phyloP scores from a whole-genome alignment of 2,113 vertebrate genomes.

The Orycteropus afer region DNA sequence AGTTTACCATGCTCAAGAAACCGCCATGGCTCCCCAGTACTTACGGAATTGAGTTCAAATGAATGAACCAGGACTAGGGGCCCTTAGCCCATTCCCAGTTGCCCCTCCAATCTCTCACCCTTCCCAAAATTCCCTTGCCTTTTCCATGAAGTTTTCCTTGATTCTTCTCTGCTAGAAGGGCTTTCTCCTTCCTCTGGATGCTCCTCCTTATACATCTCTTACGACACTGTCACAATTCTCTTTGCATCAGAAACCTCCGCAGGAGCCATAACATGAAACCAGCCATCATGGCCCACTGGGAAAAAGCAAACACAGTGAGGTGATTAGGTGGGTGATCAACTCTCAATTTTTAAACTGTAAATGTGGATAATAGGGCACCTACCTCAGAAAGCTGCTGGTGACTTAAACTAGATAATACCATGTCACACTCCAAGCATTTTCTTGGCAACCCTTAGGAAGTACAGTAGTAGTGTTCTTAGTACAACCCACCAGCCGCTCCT shows the following conservation, averaged over 20 bases:
- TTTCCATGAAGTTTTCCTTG: neutral
- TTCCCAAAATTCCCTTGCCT: neutral
- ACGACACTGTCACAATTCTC: neutral
- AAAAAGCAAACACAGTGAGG: neutral
- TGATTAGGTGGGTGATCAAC: neutral
- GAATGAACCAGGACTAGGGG: neutral
- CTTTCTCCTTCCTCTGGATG: neutral
- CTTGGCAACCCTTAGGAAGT: rapidly evolving
- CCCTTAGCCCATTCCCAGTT: neutral
- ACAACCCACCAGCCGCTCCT: no score
- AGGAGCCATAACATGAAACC: neutral
- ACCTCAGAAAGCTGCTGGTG: neutral
- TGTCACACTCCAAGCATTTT: neutral
- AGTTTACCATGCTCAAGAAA: neutral
- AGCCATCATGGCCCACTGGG: neutral
- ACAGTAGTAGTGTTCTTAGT: no score
- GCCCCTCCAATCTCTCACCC: neutral
- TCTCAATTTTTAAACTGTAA: neutral
- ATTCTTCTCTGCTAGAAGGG: neutral
- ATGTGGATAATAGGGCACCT: neutral
- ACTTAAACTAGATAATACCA: neutral
- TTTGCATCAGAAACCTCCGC: neutral
- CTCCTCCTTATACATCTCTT: neutral
- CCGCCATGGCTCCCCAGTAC: neutral
- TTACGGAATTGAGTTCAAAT: neutral